phyloP scores from a whole-genome alignment of 2,888 invertebrate species.

The Eupithecia abbreviata region DNA sequence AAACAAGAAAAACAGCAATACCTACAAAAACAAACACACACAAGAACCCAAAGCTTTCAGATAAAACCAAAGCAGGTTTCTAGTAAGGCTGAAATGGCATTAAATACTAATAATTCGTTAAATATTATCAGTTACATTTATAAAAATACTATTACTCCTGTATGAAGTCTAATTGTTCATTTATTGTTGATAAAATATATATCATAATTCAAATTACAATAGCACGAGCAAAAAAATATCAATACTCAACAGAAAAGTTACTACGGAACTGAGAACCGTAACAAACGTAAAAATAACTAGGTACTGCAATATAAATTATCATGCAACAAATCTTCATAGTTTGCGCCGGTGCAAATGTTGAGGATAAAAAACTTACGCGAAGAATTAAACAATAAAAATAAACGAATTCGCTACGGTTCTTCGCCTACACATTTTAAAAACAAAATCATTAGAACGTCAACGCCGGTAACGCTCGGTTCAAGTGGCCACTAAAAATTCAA shows the following conservation, averaged over 20 bases:
- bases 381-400: not conserved
- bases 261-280: no score
- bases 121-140: not conserved
- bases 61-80: not conserved
- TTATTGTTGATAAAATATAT: not conserved
- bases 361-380: not conserved
- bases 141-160: not conserved
- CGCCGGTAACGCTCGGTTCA: slow-evolving; percentile 40
- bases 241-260: no score
- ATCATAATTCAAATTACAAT: not conserved
- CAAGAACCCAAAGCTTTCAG: not conserved
- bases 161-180: not conserved
- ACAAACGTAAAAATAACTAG: no score
- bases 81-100: not conserved
- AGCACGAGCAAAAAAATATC: no score
- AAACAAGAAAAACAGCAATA: not conserved
- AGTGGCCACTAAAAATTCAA: slow-evolving; percentile 58
- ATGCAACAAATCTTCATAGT: no score
- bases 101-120: not conserved
- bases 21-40: not conserved
- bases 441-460: slow-evolving; percentile 40
- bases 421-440: not conserved
- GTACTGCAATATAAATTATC: no score
- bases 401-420: not conserved
- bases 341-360: not conserved